These are phyloP conservation scores for Amphipyra tragopoginis DNA, from an alignment of 2,888 invertebrate species.

Conservation along the genomic window DNA sequence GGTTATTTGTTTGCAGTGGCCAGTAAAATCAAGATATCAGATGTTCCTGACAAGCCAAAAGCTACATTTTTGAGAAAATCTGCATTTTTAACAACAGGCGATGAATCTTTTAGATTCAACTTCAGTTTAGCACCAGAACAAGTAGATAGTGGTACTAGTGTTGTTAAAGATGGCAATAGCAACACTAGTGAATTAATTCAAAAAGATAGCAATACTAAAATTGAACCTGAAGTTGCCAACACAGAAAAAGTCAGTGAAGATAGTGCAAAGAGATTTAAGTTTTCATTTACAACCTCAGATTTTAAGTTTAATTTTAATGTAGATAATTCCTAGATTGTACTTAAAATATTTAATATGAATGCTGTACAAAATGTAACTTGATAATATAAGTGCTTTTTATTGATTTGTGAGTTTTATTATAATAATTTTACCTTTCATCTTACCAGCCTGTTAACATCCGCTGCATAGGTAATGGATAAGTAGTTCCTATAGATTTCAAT, in stretches of 20 bases:
- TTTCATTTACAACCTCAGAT: conserved; percentile 84
- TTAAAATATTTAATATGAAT: conserved; percentile 41
- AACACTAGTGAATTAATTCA: conserved; percentile 39
- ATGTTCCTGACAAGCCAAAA: conserved; percentile 87
- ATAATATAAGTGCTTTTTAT: conserved; percentile 50
- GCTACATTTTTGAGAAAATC: conserved; percentile 93
- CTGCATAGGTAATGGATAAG: too few species aligned
- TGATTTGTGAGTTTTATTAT: conserved; percentile 30
- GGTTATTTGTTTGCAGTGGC: conserved; percentile 83
- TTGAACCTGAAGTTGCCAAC: conserved; percentile 46
- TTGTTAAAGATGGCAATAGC: conserved; percentile 36
- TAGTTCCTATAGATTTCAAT: too few species aligned
- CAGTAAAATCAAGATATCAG: conserved; percentile 90
- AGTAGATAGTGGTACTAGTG: conserved; percentile 60
- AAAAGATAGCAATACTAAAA: conserved; percentile 49
- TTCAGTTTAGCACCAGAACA: conserved; percentile 74
- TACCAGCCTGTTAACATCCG: too few species aligned
- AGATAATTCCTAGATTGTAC: conserved; percentile 65
- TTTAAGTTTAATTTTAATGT: conserved; percentile 92
- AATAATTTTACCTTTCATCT: too few species aligned
- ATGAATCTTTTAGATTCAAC: conserved; percentile 89
- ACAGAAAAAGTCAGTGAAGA: conserved; percentile 52
- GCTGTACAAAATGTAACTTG: conserved; percentile 45
- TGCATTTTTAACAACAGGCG: conserved; percentile 85
- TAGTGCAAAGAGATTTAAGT: conserved; percentile 73